Evolutionary conservation across 2,113 vertebrate genomes (phyloP), one percentile per base, ranked within the genome.

Genomic region (Blennius ocellaris): DNA sequence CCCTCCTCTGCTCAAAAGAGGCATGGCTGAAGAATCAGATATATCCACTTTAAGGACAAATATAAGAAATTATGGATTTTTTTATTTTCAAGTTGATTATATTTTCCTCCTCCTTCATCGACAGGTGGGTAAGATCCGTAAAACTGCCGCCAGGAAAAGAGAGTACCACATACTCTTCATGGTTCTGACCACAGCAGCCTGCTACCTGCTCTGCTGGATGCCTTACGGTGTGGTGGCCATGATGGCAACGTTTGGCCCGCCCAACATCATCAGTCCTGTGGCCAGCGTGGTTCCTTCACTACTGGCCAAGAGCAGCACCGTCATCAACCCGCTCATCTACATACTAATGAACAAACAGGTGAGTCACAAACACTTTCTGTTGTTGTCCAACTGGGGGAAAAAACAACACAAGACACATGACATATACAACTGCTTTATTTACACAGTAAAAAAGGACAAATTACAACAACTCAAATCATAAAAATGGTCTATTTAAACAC

Each of bases 341-440:
- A 95, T 95, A 56, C 92, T 95, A 11, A 95, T 96, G 95, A 96
- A 95, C 69, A 95, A 95, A 73, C 94, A 94, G 92, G 93, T 95
- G 57, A 85, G 88, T 50, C n/a, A 7, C 6, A 9, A 7, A 15
- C 43, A 40, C 11, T 44, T 36, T 8, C 50, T 56, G 36, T 54
- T n/a, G 38, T 7, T 60, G 15, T 0, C 17, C 45, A 48, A 45
- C 40, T 11, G 21, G 6, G 21, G 21, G 21, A 30, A 49, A 59
- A 74, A 43, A 8, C 12, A 37, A 11, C n/a, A 37, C 6, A 30
- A 30, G 21, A 30, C 21, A 30, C 49, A 15, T 48, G 60, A 70
- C 88, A 83, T 84, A 68, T 77, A 85, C 80, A 84, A 91, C 88
- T 69, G 37, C 76, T 93, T 94, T 94, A 94, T 94, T 93, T 87